Conservation (phyloP, 2,113 vertebrate genomes). For the Brachirus orientalis region DNA sequence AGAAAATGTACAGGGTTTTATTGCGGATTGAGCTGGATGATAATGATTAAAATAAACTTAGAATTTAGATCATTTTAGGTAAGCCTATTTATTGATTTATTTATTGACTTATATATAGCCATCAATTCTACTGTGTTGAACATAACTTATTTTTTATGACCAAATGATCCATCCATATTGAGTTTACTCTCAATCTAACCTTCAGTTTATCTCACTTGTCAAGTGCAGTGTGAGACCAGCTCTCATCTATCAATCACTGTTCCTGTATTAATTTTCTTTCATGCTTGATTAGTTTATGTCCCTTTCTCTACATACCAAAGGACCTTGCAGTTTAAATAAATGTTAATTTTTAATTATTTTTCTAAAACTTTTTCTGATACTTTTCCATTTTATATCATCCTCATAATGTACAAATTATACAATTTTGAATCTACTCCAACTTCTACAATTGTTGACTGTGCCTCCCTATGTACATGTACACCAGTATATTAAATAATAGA, state of each 20-base stretch:
- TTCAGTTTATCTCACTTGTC: conserved; percentile 6
- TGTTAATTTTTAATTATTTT: neutral
- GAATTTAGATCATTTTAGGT: neutral
- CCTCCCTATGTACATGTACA: no score
- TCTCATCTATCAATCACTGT: conserved; percentile 28
- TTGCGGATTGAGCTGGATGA: neutral
- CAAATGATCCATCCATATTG: neutral
- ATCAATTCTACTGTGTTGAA: no score
- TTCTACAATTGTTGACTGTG: no score
- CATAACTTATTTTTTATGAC: neutral
- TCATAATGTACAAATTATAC: no score
- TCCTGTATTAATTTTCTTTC: neutral
- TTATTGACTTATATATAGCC: no score
- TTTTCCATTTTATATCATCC: no score
- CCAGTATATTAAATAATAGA: no score
- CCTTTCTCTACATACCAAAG: neutral
- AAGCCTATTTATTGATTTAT: conserved; percentile 8
- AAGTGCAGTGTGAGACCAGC: neutral
- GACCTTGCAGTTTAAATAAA: neutral
- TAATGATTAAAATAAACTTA: neutral
- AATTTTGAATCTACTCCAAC: no score
- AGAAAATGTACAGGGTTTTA: neutral
- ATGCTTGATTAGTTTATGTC: neutral
- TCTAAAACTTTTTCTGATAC: no score
- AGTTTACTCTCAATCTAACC: neutral